Percentiles rank a stretch among this genome's conserved stretches.
These are phyloP conservation scores for Craseonycteris thonglongyai DNA, from an alignment of 2,113 vertebrate species.

Conservation along the genomic window DNA sequence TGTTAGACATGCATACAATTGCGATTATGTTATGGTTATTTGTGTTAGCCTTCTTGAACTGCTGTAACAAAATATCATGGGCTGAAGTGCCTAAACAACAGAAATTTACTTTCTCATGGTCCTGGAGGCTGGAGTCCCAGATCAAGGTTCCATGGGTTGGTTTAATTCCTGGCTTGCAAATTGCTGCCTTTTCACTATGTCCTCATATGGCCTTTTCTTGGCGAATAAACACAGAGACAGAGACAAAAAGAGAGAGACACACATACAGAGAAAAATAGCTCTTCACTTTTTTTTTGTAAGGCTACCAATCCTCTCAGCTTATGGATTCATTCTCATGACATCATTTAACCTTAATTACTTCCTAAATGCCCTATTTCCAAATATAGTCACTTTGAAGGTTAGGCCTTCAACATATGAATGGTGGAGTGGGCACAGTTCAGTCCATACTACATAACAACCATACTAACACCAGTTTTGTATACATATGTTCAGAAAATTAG, in stretches of 20 bases:
- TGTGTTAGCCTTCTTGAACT: background rate
- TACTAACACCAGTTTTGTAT: background rate
- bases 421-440: background rate
- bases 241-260: background rate
- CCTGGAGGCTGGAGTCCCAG: background rate
- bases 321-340: background rate
- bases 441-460: background rate
- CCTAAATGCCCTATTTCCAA: background rate
- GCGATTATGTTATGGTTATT: background rate
- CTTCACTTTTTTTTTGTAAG: background rate
- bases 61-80: background rate
- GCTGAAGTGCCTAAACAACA: background rate
- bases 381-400: background rate
- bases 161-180: background rate
- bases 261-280: background rate
- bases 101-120: background rate
- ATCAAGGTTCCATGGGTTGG: fast-evolving
- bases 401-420: background rate
- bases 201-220: background rate
- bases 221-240: background rate
- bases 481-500: background rate
- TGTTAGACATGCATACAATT: background rate
- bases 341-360: background rate
- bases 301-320: background rate
- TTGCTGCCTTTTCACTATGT: background rate